Percentiles rank a stretch among this genome's conserved stretches.
Evolutionary conservation across 2,113 vertebrate species (phyloP).

Genomic region (Fregetta grallaria): DNA sequence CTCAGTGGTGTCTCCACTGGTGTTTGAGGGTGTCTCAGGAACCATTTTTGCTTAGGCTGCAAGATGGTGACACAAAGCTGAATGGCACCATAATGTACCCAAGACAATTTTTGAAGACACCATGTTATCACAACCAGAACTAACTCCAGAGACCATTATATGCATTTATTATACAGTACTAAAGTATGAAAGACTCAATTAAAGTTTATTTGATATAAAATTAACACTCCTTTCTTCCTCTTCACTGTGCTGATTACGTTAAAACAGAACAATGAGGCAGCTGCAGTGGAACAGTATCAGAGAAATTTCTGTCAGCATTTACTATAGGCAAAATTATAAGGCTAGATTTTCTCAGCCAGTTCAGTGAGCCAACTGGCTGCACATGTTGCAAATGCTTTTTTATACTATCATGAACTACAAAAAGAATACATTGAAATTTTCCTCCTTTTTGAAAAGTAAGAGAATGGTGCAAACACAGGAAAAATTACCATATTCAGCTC

Average conservation of each 20-base stretch:
- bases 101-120: background rate
- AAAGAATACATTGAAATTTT: slow-evolving; percentile 44
- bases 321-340: slow-evolving; percentile 46
- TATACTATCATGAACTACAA: background rate
- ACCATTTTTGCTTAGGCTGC: background rate
- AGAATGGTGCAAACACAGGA: slow-evolving; percentile 26
- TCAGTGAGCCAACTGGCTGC: slow-evolving; percentile 61
- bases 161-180: slow-evolving; percentile 36
- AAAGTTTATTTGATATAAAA: slow-evolving; percentile 60
- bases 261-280: slow-evolving; percentile 63
- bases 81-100: background rate
- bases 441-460: slow-evolving; percentile 4
- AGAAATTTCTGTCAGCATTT: slow-evolving; percentile 64
- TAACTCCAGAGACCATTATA: slow-evolving; percentile 10
- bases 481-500: background rate
- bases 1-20: background rate
- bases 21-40: background rate
- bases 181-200: slow-evolving; percentile 60
- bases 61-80: background rate
- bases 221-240: slow-evolving; percentile 51
- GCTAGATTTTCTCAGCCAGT: slow-evolving; percentile 46
- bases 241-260: slow-evolving; percentile 54
- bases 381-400: slow-evolving; percentile 16
- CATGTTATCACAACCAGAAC: background rate
- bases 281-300: slow-evolving; percentile 59